Conservation (phyloP, 2,113 vertebrate species). For the Oplegnathus fasciatus region DNA sequence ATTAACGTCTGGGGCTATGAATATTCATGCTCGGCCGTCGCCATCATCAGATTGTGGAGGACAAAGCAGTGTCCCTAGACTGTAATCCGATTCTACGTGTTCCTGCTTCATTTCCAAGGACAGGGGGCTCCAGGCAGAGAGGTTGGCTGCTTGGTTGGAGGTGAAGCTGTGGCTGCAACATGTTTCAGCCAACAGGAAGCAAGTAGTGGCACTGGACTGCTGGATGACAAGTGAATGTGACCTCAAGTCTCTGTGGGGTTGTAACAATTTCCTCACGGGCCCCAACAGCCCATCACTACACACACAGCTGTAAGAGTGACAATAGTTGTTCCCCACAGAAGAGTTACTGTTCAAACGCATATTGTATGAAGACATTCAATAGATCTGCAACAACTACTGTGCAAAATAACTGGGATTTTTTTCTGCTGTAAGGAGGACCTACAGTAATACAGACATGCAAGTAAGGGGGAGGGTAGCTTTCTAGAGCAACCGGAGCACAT, state of each 20-base stretch:
- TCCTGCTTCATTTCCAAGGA: constrained; percentile 78
- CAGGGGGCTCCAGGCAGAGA: constrained; percentile 42
- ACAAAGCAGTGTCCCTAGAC: constrained; percentile 65
- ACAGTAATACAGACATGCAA: constrained; percentile 5
- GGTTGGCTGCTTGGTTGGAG: constrained; percentile 40
- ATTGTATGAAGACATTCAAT: neutral
- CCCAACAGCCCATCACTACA: neutral
- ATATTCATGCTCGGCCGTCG: constrained; percentile 78
- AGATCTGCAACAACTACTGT: constrained; percentile 4
- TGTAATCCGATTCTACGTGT: constrained; percentile 77
- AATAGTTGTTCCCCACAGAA: neutral
- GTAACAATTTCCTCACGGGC: neutral
- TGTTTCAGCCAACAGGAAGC: constrained; percentile 58
- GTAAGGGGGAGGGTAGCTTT: constrained; percentile 58
- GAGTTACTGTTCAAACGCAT: neutral
- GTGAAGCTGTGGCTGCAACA: constrained; percentile 52
- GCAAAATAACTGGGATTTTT: neutral
- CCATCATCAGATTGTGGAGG: constrained; percentile 71
- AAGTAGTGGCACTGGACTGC: constrained; percentile 39
- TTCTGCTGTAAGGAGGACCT: constrained; percentile 24
- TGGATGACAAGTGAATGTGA: constrained; percentile 54
- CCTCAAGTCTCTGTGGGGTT: constrained; percentile 54
- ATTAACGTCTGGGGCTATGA: constrained; percentile 73
- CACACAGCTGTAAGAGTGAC: neutral
- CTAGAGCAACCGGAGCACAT: constrained; percentile 17